Base-by-base conservation (phyloP, 2,888 invertebrate genomes). In the Dynastes maya region DNA sequence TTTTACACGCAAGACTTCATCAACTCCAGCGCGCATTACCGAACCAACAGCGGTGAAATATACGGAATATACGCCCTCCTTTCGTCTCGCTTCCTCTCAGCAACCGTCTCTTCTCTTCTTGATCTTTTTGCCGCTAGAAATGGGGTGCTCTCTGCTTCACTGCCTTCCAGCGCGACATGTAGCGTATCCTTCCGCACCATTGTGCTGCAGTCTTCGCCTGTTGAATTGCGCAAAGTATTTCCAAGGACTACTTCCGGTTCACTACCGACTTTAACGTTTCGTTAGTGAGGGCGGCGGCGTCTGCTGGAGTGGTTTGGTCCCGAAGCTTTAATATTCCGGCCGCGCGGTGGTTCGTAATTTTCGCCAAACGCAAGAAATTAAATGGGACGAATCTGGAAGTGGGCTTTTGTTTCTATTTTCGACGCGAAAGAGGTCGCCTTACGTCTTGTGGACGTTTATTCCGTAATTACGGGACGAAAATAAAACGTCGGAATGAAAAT, bases 191-290 rank as follows among this genome's bases (percentile, higher is more conserved):
- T 85, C 85, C 86, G 86, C 84, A 81, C 84, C 84, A 86, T 86
- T 86, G 86, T 86, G 80, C n/a, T 9, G 61, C 61, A 84, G 85
- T 86, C 85, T 84, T 84, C 84, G 86, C 85, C 86, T 86, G 86
- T 86, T 86, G 87, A 87, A 84, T 86, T 86, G 86, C 84, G 84
- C 82, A 82, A 80, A 80, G 84, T 81, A 83, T 84, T 83, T 82
- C 79, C 82, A 79, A 82, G 81, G 81, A 82, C 81, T 80, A 80
- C 83, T 81, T 83, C 82, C 83, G 82, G 76, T 80, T 80, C 80
- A 79, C 81, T 80, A 61, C 61, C 71, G 80, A 81, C 80, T 29
- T 37, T 53, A 58, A 58, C 55, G 55, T 58, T 58, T 22, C 55
- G 1, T 22, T 9, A 55, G 40, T 40, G 45, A 45, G 45, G 45